phyloP scores from a whole-genome alignment of 92 coral and sea anemone genomes.

The Phenganax marumi region DNA sequence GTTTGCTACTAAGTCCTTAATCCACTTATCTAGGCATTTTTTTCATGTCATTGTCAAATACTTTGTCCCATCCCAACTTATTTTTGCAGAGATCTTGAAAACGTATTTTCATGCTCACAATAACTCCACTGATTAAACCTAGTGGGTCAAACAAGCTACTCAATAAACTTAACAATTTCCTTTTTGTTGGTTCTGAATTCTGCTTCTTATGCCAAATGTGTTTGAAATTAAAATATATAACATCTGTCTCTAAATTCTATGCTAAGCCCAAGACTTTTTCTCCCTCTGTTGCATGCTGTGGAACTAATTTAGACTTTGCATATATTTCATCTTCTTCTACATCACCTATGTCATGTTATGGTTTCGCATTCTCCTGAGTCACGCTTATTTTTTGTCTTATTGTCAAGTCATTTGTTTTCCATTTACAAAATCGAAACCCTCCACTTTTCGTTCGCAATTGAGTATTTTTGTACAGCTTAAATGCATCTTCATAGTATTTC shows the following conservation, averaged over 20 bases:
- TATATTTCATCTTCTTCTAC: not conserved
- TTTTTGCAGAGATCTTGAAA: not conserved
- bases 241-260: no score
- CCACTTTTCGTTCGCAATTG: slow-evolving; percentile 9
- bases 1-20: slow-evolving; percentile 17
- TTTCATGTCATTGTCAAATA: slow-evolving; percentile 4
- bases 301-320: slow-evolving; percentile 13
- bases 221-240: not conserved
- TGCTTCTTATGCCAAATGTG: not conserved
- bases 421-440: slow-evolving; percentile 33
- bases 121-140: not conserved
- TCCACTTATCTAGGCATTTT: slow-evolving; percentile 46
- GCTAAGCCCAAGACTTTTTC: not conserved
- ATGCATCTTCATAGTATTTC: slow-evolving; percentile 1
- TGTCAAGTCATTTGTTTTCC: slow-evolving; percentile 23
- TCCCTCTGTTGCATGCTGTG: not conserved
- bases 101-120: not conserved
- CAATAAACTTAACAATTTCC: slow-evolving; percentile 13
- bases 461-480: slow-evolving; percentile 10
- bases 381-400: not conserved
- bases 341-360: not conserved
- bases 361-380: not conserved
- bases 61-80: no score
- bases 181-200: not conserved
- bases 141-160: slow-evolving; percentile 4